A percentile compares a stretch with the other conserved stretches of the same genome.
phyloP scores from a whole-genome alignment of 2,113 vertebrate genomes.

The Pseudopipra pipra region DNA sequence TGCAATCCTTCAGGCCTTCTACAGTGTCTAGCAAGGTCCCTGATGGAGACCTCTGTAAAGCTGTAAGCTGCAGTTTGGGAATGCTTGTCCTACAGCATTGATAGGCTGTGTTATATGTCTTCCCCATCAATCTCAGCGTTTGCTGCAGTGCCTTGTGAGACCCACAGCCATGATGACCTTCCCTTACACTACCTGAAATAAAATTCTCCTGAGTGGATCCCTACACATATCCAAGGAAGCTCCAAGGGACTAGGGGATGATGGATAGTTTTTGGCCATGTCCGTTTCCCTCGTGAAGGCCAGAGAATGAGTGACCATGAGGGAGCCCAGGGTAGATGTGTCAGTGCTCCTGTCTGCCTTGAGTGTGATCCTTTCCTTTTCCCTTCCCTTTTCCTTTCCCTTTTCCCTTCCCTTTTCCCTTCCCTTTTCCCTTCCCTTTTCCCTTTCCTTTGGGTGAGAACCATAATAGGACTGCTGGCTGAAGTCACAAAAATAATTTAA shows the following conservation, averaged over 20 bases:
- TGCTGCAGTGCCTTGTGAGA: not conserved
- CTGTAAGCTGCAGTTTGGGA: not conserved
- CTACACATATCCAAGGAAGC: not conserved
- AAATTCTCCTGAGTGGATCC: not conserved
- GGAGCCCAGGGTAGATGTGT: not conserved
- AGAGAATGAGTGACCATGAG: not conserved
- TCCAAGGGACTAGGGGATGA: not conserved
- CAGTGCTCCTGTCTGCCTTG: not conserved
- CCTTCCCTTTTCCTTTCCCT: not conserved
- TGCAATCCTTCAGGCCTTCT: not conserved
- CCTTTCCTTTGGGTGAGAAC: not conserved
- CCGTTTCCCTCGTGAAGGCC: rapidly evolving
- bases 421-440: not conserved
- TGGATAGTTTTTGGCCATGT: not conserved
- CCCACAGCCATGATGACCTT: not conserved
- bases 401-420: not conserved
- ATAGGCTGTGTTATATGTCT: not conserved
- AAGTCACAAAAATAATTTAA: not conserved
- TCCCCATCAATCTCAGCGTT: not conserved
- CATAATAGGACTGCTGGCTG: not conserved
- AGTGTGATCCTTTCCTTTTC: not conserved
- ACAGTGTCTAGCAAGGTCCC: not conserved
- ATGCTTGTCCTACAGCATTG: not conserved
- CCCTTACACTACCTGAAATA: not conserved
- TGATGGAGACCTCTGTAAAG: not conserved